Conservation (phyloP, 2,888 invertebrate genomes). For the Folsomia candida region DNA sequence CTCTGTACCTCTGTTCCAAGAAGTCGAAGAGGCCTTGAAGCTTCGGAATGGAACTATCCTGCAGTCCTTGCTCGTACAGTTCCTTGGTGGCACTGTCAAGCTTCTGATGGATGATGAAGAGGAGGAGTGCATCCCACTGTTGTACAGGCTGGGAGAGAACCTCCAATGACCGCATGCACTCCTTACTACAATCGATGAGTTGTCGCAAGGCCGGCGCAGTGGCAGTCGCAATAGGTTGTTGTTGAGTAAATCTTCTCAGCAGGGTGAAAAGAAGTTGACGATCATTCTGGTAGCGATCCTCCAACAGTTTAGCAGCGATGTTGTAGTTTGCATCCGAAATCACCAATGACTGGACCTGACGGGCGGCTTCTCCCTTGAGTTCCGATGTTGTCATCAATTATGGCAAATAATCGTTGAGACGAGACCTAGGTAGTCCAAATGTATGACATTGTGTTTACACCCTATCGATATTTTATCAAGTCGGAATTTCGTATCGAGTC, state of each 20-base stretch:
- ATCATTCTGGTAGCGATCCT: slow-evolving; percentile 27
- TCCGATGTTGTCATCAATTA: no score
- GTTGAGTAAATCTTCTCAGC: slow-evolving; percentile 13
- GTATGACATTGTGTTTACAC: no score
- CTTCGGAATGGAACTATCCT: slow-evolving; percentile 8
- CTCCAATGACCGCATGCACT: slow-evolving; percentile 20
- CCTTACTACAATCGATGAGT: slow-evolving; percentile 26
- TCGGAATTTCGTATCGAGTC: no score
- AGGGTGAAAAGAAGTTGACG: slow-evolving; percentile 24
- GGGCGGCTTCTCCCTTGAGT: slow-evolving; percentile 31
- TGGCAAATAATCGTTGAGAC: no score
- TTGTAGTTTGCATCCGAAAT: slow-evolving; percentile 33
- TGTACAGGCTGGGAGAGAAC: not conserved
- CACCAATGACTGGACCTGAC: slow-evolving; percentile 5
- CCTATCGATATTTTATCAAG: no score
- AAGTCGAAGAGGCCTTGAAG: slow-evolving; percentile 15
- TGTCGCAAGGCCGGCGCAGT: slow-evolving; percentile 13
- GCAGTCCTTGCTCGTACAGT: slow-evolving; percentile 21
- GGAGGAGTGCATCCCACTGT: slow-evolving; percentile 14
- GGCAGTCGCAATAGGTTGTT: not conserved
- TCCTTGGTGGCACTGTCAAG: slow-evolving; percentile 20
- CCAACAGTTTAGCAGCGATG: slow-evolving; percentile 23
- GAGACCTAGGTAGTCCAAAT: no score
- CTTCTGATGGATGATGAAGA: slow-evolving; percentile 15
- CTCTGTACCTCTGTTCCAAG: slow-evolving; percentile 20